Conservation (phyloP, 2,113 vertebrate genomes). For the Poecile atricapillus region DNA sequence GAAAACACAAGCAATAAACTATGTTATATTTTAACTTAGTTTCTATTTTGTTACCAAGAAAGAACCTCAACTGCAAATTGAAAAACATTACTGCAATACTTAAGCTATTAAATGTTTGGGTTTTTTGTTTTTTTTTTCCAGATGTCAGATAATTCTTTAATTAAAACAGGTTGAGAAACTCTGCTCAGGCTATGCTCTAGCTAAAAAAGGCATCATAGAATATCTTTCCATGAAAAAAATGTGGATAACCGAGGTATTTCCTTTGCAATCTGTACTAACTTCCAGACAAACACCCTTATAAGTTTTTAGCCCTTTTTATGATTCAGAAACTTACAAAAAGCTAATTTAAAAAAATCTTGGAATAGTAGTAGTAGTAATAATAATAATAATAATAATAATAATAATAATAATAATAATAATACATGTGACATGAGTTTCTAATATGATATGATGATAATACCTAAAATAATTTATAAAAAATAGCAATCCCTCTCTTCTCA, state of each 20-base stretch:
- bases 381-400: no score
- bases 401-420: background rate
- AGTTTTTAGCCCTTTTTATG: background rate
- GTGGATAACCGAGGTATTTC: background rate
- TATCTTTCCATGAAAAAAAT: background rate
- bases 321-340: background rate
- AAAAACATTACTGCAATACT: background rate
- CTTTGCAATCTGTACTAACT: background rate
- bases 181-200: background rate
- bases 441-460: no score
- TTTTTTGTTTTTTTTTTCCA: background rate
- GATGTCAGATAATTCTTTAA: background rate
- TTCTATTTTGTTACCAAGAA: background rate
- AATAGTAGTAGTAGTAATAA: background rate
- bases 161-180: background rate
- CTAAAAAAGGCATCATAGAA: background rate
- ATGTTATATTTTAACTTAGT: background rate
- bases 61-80: background rate
- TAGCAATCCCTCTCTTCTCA: background rate
- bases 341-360: background rate
- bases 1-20: background rate
- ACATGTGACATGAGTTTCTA: background rate
- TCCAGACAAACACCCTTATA: background rate
- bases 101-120: background rate
- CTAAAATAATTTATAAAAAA: background rate